Base-by-base conservation (phyloP, 2,113 vertebrate genomes). In the Gambusia holbrooki region DNA sequence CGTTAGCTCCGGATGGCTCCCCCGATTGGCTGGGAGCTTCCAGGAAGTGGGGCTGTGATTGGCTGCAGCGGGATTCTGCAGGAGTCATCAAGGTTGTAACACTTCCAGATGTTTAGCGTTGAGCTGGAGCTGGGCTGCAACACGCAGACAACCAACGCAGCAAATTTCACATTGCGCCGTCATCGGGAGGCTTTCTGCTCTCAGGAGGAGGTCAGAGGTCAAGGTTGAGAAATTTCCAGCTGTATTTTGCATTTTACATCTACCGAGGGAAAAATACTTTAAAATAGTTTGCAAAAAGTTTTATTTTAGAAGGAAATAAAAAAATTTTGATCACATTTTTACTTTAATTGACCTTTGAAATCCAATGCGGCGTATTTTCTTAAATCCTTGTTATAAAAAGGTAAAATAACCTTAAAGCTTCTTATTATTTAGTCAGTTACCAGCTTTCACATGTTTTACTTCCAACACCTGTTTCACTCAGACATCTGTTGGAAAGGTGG, bases 41-140 rank as follows among this genome's bases (percentile, higher is more conserved):
- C 78, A 77, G 87, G 83, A 87, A 87, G 87, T 22, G 28, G 10
- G 2, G 73, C 68, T n/a, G 69, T 7, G 71, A 88, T 89, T 92
- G 90, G 92, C 84, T 37, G 72, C 73, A 0, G 77, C 0, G n/a
- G 0, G 61, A 68, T 90, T 89, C 88, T 92, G 88, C 84, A 77
- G 80, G 6, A 84, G 88, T 90, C 90, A 90, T 88, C 84, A 48
- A 66, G 51, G 72, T 45, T 86, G 91, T 85, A 90, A 74, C 73
- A 79, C 76, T 92, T 90, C 90, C 90, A 95, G 96, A 84, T 96
- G 96, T 88, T 96, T n/a, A 66, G 96, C 93, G 95, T 94, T 91
- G 95, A 91, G 87, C 95, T 94, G 91, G 93, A 94, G 90, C 94
- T 93, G 92, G 94, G 95, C 96, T 93, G 74, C 88, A 67, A 74